Percentiles rank a stretch among this genome's conserved stretches.
phyloP scores from a whole-genome alignment of 2,113 vertebrate genomes.

The Dromas ardeola region DNA sequence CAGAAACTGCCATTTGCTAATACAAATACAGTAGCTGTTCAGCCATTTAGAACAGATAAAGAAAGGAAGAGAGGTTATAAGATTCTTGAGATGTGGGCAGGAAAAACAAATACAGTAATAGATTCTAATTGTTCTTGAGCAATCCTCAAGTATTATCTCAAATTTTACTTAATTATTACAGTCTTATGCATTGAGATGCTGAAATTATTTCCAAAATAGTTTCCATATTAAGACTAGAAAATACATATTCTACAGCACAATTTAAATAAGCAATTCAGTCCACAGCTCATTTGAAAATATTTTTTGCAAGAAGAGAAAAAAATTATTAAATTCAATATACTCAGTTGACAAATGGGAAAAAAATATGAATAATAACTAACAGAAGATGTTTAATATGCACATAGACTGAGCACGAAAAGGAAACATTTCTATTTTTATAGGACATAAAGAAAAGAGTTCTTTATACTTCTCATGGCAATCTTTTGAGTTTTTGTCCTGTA shows the following conservation, averaged over 20 bases:
- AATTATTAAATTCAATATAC: not conserved
- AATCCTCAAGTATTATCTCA: not conserved
- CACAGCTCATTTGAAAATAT: not conserved
- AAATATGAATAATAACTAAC: not conserved
- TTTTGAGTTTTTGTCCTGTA: not conserved
- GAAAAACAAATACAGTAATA: not conserved
- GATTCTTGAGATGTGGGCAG: not conserved
- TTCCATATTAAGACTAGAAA: not conserved
- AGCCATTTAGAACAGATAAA: not conserved
- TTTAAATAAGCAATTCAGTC: not conserved
- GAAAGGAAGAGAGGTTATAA: not conserved
- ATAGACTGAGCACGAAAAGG: not conserved
- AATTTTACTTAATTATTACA: not conserved
- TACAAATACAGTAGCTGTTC: not conserved
- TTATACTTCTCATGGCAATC: not conserved
- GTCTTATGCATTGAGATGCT: not conserved
- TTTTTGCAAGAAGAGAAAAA: not conserved
- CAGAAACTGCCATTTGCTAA: not conserved
- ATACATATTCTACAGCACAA: not conserved
- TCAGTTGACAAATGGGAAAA: not conserved
- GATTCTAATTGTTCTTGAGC: not conserved
- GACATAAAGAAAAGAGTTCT: not conserved
- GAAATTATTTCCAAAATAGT: not conserved
- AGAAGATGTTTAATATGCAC: not conserved
- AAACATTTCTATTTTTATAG: not conserved